Percentiles rank a stretch among this genome's conserved stretches.
phyloP scores from a whole-genome alignment of 2,113 vertebrate genomes.

The Aleadryas rufinucha region DNA sequence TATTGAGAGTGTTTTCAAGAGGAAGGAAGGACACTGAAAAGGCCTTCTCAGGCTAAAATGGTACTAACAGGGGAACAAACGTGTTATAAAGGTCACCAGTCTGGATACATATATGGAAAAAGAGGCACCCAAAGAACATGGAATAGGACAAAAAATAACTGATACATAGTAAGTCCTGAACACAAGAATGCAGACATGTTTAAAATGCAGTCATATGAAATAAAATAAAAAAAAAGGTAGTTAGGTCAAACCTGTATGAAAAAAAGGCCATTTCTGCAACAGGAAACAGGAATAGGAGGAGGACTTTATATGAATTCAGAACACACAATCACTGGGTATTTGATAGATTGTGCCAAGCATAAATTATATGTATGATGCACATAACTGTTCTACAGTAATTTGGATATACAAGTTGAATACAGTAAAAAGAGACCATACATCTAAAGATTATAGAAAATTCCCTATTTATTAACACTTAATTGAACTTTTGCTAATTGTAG shows the following conservation, averaged over 20 bases:
- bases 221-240: background rate
- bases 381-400: background rate
- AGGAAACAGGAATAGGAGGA: background rate
- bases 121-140: background rate
- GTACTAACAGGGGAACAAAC: fast-evolving
- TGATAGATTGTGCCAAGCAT: background rate
- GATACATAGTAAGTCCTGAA: background rate
- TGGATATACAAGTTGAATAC: background rate
- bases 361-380: background rate
- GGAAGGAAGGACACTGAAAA: background rate
- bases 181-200: background rate
- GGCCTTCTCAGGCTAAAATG: background rate
- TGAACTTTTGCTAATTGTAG: background rate
- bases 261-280: background rate
- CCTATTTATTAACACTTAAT: background rate
- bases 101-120: background rate
- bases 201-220: background rate
- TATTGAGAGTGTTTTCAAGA: background rate
- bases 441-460: background rate
- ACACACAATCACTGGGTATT: background rate
- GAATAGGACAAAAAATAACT: background rate
- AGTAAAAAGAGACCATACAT: background rate
- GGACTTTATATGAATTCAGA: background rate
- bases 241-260: background rate
- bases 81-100: background rate